Base-by-base conservation (phyloP, 2,113 vertebrate species). In the Rafetus swinhoei region DNA sequence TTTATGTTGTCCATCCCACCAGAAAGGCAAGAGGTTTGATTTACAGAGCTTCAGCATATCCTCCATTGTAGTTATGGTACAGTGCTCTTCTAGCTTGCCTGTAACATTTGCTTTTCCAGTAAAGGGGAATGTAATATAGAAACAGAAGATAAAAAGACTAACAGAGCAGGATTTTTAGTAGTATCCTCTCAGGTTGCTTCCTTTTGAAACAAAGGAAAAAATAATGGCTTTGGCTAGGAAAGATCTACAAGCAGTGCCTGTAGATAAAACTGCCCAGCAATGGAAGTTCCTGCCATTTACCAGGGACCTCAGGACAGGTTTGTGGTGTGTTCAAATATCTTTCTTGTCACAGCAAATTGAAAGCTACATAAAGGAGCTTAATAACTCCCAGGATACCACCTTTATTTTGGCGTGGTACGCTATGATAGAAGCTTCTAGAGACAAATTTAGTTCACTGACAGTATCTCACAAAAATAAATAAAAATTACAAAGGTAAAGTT, bases 311-410 rank as follows among this genome's bases (percentile, higher is more conserved):
- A 88, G 57, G 82, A 94, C 6, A 35, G 90, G 25, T 16, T 76
- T 94, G 22, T 93, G 50, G 86, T 93, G 62, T 72, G 81, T 93
- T 87, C 59, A 85, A 90, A 53, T 86, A 96, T 95, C 93, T 91
- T 87, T 96, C 85, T 94, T 96, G 79, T 95, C 95, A 93, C 90
- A 69, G 90, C 81, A 93, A 93, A 96, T 91, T 97, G 93, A 97
- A 97, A 97, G 94, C 15, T 57, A 59, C 77, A 96, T 96, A 94
- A 96, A 97, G 90, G 90, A 96, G 76, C 88, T 91, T 91, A 97
- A 95, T 0, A 54, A 94, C 92, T 98, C 95, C 74, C 89, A 89
- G 84, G 90, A 95, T 32, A 45, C 13, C 79, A 89, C 57, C 74
- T 92, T 79, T 90, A 88, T 96, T 54, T 65, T 88, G 72, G 79